These are phyloP conservation scores for Urocolius indicus DNA, from an alignment of 2,113 vertebrate species.

Conservation along the genomic window DNA sequence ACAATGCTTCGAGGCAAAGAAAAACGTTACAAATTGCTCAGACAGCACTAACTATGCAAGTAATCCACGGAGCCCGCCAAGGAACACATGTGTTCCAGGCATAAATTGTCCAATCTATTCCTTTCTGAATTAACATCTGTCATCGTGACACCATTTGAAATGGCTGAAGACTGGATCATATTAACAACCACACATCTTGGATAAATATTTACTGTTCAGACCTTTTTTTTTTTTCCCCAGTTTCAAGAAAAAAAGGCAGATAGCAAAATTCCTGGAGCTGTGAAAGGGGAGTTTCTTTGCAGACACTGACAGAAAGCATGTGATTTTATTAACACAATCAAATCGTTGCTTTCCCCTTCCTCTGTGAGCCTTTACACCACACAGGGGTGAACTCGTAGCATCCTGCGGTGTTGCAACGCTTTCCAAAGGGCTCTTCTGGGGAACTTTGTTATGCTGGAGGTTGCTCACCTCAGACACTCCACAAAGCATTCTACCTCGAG, in stretches of 20 bases:
- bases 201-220: slow-evolving; percentile 67
- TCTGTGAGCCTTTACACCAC: not conserved
- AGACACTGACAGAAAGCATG: not conserved
- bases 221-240: not conserved
- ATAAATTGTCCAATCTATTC: slow-evolving; percentile 68
- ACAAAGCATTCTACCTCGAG: not conserved
- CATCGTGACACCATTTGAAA: slow-evolving; percentile 65
- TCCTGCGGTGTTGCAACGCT: not conserved
- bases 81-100: slow-evolving; percentile 66
- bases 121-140: slow-evolving; percentile 74
- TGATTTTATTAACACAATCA: slow-evolving; percentile 16
- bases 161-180: slow-evolving; percentile 64
- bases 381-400: not conserved
- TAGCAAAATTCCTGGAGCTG: slow-evolving; percentile 23
- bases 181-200: slow-evolving; percentile 66
- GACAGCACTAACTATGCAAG: slow-evolving; percentile 55
- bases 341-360: not conserved
- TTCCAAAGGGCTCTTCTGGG: not conserved
- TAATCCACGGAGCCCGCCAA: slow-evolving; percentile 49
- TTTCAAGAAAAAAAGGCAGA: slow-evolving; percentile 19
- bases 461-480: slow-evolving; percentile 21
- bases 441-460: not conserved
- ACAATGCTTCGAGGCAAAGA: slow-evolving; percentile 17
- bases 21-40: slow-evolving; percentile 37
- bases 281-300: slow-evolving; percentile 18